Percentiles rank a stretch among this genome's conserved stretches.
Evolutionary conservation across 2,113 vertebrate species (phyloP).

Genomic region (Myotis davidii): DNA sequence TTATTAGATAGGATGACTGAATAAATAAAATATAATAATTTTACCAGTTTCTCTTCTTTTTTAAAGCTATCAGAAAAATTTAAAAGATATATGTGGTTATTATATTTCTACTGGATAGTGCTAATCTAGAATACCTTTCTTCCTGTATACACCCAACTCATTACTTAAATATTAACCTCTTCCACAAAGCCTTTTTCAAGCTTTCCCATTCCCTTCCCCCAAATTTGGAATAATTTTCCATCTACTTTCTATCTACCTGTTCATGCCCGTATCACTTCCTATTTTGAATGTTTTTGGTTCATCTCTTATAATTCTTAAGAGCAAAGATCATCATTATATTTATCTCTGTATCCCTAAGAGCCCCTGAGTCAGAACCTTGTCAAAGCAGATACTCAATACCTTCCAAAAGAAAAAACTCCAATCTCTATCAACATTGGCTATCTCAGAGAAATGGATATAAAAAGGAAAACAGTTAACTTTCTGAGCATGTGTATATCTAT

Average conservation of each 20-base stretch:
- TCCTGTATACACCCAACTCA: neutral
- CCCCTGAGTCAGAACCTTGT: constrained; percentile 12
- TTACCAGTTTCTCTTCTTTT: neutral
- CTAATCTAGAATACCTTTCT: neutral
- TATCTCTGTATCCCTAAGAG: constrained; percentile 8
- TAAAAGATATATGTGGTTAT: neutral
- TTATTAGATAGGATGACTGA: neutral
- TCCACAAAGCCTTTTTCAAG: neutral
- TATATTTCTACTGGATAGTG: neutral
- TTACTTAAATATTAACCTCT: constrained; percentile 28
- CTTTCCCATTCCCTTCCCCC: neutral
- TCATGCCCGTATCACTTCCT: neutral
- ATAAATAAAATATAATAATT: constrained; percentile 20
- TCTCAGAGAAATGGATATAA: constrained; percentile 15
- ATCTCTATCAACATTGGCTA: neutral
- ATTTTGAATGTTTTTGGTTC: neutral
- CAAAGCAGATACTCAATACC: constrained; percentile 37
- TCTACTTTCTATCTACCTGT: neutral
- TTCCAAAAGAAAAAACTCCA: constrained; percentile 20
- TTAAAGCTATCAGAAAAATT: constrained; percentile 1
- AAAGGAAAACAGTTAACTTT: neutral
- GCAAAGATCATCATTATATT: neutral
- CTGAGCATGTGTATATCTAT: neutral
- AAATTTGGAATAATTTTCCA: neutral
- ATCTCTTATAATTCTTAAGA: neutral